phyloP scores from a whole-genome alignment of 2,888 invertebrate species.

The Antitype chi region DNA sequence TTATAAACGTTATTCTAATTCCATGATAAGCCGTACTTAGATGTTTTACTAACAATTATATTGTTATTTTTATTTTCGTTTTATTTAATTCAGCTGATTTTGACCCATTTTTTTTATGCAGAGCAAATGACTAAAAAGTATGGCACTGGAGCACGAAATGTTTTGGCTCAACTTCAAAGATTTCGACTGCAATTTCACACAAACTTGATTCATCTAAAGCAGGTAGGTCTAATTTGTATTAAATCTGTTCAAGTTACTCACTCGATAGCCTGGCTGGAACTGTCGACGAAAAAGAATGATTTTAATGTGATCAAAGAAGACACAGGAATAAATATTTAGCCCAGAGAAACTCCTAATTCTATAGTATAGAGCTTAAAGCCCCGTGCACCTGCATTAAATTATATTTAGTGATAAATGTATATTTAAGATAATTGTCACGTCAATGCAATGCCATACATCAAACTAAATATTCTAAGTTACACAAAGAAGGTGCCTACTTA shows the following conservation, averaged over 20 bases:
- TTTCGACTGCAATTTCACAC: neutral
- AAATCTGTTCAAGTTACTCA: slow-evolving; percentile 52
- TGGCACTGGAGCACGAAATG: neutral
- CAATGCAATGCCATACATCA: no score
- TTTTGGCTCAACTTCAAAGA: neutral
- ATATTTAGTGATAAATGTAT: no score
- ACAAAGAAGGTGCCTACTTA: no score
- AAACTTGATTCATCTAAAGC: neutral
- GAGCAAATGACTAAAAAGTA: no score
- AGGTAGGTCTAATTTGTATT: slow-evolving; percentile 1
- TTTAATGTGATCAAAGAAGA: slow-evolving; percentile 33
- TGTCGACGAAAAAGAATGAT: slow-evolving; percentile 47
- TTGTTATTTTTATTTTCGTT: neutral
- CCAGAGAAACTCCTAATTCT: neutral
- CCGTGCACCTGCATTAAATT: neutral
- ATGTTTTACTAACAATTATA: neutral
- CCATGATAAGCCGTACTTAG: neutral
- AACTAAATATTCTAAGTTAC: no score
- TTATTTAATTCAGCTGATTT: no score
- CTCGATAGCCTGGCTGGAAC: slow-evolving; percentile 59
- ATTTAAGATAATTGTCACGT: no score
- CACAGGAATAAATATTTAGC: neutral
- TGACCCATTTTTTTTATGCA: neutral
- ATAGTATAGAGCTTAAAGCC: no score
- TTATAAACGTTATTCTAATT: neutral